Base-by-base conservation (phyloP, 2,113 vertebrate species). In the Ochotona princeps region DNA sequence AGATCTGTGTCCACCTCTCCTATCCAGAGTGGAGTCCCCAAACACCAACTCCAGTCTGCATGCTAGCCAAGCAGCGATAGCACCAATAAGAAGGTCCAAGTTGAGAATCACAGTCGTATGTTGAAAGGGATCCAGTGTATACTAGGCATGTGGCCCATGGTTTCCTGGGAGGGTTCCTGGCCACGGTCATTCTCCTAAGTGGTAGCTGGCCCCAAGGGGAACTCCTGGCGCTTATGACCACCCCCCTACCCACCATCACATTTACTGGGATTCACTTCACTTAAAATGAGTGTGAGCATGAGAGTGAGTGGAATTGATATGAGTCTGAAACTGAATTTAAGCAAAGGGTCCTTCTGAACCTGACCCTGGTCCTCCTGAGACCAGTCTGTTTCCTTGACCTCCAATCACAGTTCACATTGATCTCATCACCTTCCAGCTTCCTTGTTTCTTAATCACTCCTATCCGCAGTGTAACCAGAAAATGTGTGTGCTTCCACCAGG, bases 381-480 rank as follows among this genome's bases (percentile, higher is more conserved):
- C 60, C n/a, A 70, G 8, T 25, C 76, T 30, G 38, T 44, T 51
- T 32, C 35, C 93, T 85, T 60, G 57, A 60, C 67, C 78, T 89
- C 69, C 15, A 63, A 81, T 23, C 69, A 44, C 8, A 47, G 80
- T 35, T 47, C 28, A 25, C 49, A 12, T 10, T 44, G 30, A 7
- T 73, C 78, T 23, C 49, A 38, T 87, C 21, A 1, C 26, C 65
- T 76, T 79, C 60, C n/a, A 0, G 51, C 57, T 85, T 20, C 49
- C 51, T 89, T 78, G 38, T 82, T 83, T 94, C 91, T 63, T 80
- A 69, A 47, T 61, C 60, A 66, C 61, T 66, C 63, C 61, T 28
- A 38, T 83, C 63, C 47, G 38, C 49, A 11, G 54, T 26, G 2
- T 74, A 44, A 91, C 26, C 80, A 73, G 79, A 51, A 88, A 67